Evolutionary conservation across 2,797 vertebrate species (phyloP).

Genomic region (Rhinogobio ventralis): DNA sequence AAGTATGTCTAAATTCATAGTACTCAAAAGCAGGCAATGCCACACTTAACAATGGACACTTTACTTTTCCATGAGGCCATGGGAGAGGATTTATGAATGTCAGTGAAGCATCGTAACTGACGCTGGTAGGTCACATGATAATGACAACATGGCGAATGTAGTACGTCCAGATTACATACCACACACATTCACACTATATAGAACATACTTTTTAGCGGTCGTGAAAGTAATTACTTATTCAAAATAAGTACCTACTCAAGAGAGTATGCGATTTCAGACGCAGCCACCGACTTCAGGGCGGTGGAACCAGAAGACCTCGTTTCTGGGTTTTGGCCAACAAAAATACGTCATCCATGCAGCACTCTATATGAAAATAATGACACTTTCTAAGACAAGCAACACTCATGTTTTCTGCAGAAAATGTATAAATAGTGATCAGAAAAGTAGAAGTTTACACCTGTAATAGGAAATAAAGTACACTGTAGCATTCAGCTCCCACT

Average conservation of each 20-base stretch:
- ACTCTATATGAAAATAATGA: not conserved
- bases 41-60: not conserved
- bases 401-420: not conserved
- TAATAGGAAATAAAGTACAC: not conserved
- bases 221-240: not conserved
- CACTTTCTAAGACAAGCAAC: not conserved
- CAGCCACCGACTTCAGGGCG: not conserved
- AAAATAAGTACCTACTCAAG: not conserved
- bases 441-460: not conserved
- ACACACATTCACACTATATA: not conserved
- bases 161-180: not conserved
- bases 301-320: not conserved
- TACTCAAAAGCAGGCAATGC: too few species aligned
- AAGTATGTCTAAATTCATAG: too few species aligned
- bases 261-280: not conserved
- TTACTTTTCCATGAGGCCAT: not conserved
- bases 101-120: not conserved
- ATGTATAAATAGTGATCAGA: not conserved
- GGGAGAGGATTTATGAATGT: not conserved
- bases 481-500: not conserved
- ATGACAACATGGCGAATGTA: not conserved
- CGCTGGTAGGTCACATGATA: not conserved
- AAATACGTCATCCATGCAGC: not conserved
- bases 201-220: not conserved
- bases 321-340: not conserved